Evolutionary conservation across 2,797 vertebrate genomes (phyloP).

Genomic region (Macroramphosus scolopax): DNA sequence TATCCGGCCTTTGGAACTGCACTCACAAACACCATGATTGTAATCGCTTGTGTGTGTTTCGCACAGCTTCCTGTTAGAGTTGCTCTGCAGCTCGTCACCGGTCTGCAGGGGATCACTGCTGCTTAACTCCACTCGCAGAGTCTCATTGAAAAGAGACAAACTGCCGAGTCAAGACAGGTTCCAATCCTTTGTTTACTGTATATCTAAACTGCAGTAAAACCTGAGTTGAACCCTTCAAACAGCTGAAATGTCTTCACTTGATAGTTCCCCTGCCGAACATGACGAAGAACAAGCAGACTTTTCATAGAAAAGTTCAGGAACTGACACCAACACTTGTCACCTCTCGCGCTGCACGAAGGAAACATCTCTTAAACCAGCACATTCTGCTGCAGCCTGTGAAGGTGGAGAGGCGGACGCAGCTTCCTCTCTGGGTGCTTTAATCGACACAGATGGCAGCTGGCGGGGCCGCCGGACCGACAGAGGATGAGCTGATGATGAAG

Average conservation of each 20-base stretch:
- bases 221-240: background rate
- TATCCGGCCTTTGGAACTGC: too few species aligned
- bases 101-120: too few species aligned
- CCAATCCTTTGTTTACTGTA: too few species aligned
- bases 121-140: too few species aligned
- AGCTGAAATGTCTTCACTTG: background rate
- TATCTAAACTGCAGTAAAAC: background rate
- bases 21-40: too few species aligned
- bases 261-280: too few species aligned
- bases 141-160: too few species aligned
- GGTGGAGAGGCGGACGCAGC: conserved; percentile 12
- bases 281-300: background rate
- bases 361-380: conserved; percentile 3
- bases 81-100: too few species aligned
- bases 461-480: conserved; percentile 16
- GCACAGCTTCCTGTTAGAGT: too few species aligned
- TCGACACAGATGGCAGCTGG: conserved; percentile 28
- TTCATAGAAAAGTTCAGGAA: conserved; percentile 50
- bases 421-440: conserved; percentile 23
- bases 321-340: conserved; percentile 22
- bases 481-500: conserved; percentile 34
- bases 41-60: too few species aligned
- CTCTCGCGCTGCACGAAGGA: conserved; percentile 7
- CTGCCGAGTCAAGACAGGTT: too few species aligned
- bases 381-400: background rate